Evolutionary conservation across 2,888 invertebrate genomes (phyloP).

Genomic region (Drosophila acutilabella): DNA sequence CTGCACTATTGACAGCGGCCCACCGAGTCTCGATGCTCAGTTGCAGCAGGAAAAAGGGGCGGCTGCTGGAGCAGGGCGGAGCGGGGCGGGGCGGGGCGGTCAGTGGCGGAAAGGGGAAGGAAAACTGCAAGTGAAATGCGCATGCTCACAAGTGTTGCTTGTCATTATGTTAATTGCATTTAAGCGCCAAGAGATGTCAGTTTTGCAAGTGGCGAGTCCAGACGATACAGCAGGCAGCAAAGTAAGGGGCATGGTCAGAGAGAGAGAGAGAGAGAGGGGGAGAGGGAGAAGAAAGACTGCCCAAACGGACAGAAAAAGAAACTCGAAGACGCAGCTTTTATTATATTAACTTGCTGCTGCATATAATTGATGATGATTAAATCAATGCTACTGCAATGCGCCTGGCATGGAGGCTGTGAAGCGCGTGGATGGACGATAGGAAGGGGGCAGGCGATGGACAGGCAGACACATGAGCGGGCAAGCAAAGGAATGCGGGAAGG

Average conservation of each 20-base stretch:
- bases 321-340: slow-evolving; percentile 67
- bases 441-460: neutral
- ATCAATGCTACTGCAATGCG: slow-evolving; percentile 84
- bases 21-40: slow-evolving; percentile 41
- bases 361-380: slow-evolving; percentile 84
- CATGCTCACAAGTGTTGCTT: slow-evolving; percentile 81
- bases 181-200: slow-evolving; percentile 70
- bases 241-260: neutral
- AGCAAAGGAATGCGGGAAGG: neutral
- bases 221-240: too few relatives aligned
- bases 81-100: neutral
- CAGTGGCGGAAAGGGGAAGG: neutral
- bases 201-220: neutral
- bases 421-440: neutral
- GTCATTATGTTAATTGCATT: slow-evolving; percentile 82
- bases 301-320: slow-evolving; percentile 34
- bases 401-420: slow-evolving; percentile 26
- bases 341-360: slow-evolving; percentile 82
- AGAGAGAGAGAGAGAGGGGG: neutral
- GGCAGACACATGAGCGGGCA: neutral
- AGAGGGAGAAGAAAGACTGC: slow-evolving; percentile 1
- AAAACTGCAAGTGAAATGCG: slow-evolving; percentile 71
- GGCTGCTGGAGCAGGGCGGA: neutral
- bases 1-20: slow-evolving; percentile 74
- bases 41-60: neutral